phyloP scores from a whole-genome alignment of 1,140 invertebrate genomes.

The Oedothorax gibbosus region DNA sequence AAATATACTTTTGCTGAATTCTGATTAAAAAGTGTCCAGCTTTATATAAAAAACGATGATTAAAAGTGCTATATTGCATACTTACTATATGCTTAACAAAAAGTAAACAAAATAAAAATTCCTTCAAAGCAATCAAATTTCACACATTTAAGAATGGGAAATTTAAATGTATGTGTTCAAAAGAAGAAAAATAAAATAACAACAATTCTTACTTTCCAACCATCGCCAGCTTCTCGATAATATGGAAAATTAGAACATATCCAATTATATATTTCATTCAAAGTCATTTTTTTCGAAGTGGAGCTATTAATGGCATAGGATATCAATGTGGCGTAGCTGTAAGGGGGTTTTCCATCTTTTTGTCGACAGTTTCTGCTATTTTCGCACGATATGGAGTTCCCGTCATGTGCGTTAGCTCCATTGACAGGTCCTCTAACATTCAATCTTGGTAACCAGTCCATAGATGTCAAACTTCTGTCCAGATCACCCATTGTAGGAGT shows the following conservation, averaged over 20 bases:
- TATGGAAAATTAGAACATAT: conserved; percentile 73
- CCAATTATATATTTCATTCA: conserved; percentile 73
- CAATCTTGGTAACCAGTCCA: conserved; percentile 73
- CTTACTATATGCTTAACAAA: no score
- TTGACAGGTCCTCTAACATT: conserved; percentile 67
- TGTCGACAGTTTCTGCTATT: conserved; percentile 53
- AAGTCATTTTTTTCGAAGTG: conserved; percentile 72
- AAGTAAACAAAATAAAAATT: no score
- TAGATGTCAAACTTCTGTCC: conserved; percentile 72
- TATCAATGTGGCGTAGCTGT: conserved; percentile 80
- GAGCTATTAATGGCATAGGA: conserved; percentile 80
- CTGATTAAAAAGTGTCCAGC: no score
- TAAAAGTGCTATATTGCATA: no score
- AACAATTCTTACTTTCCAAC: conserved; percentile 76
- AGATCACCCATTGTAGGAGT: conserved; percentile 68
- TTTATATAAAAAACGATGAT: no score
- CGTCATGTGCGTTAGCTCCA: conserved; percentile 62
- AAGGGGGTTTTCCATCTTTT: conserved; percentile 73
- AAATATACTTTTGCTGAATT: no score
- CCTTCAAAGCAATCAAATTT: no score
- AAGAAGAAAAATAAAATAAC: no score
- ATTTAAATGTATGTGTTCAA: no score
- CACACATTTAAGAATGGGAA: no score
- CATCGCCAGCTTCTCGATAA: conserved; percentile 78
- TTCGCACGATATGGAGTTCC: conserved; percentile 31